Percentiles rank a stretch among this genome's conserved stretches.
phyloP scores from a whole-genome alignment of 1,140 invertebrate species.

The Drosophila pallidifrons region DNA sequence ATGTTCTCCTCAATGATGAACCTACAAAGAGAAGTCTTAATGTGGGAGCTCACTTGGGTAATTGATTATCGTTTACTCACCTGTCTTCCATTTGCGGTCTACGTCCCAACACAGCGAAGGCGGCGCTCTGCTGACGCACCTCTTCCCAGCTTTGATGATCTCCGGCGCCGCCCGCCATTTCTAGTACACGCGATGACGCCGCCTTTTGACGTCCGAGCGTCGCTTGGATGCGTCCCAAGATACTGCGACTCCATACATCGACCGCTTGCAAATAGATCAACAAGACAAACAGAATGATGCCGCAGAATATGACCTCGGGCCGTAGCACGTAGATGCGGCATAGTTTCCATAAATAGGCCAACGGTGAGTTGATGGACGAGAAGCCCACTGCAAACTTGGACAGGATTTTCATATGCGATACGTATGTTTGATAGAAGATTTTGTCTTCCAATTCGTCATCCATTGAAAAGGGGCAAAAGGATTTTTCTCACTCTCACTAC shows the following conservation, averaged over 20 bases:
- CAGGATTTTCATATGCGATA: slow-evolving; percentile 93
- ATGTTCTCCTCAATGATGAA: slow-evolving; percentile 93
- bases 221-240: slow-evolving; percentile 90
- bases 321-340: slow-evolving; percentile 90
- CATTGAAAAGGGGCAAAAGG: slow-evolving; percentile 86
- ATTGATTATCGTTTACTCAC: slow-evolving; percentile 34
- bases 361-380: slow-evolving; percentile 87
- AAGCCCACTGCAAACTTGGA: slow-evolving; percentile 91
- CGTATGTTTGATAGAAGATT: slow-evolving; percentile 93
- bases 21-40: slow-evolving; percentile 38
- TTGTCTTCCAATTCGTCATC: slow-evolving; percentile 95
- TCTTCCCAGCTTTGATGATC: slow-evolving; percentile 91
- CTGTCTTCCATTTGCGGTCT: slow-evolving; percentile 97
- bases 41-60: no score
- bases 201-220: slow-evolving; percentile 87
- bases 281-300: slow-evolving; percentile 89
- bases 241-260: slow-evolving; percentile 91
- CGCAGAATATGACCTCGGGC: slow-evolving; percentile 90
- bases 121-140: slow-evolving; percentile 90
- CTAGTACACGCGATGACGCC: slow-evolving; percentile 65
- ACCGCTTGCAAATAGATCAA: slow-evolving; percentile 92
- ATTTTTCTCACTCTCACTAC: slow-evolving; percentile 1
- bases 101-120: slow-evolving; percentile 95
- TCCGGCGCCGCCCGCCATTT: slow-evolving; percentile 85
- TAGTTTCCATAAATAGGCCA: slow-evolving; percentile 90